phyloP scores from a whole-genome alignment of 2,113 vertebrate genomes.

The Vulpes ferrilata region DNA sequence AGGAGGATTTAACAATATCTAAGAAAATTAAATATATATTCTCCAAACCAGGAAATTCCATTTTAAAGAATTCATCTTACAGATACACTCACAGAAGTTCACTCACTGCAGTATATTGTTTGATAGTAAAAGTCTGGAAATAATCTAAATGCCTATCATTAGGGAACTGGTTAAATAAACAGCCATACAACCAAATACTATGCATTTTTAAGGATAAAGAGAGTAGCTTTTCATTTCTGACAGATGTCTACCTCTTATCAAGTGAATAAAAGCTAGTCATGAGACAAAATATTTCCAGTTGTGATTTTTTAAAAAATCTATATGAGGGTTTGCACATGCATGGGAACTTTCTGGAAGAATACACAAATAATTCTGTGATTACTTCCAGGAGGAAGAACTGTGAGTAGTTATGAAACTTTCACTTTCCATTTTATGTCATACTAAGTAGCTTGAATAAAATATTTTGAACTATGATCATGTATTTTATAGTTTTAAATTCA shows the following conservation, averaged over 20 bases:
- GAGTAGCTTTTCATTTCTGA: constrained; percentile 44
- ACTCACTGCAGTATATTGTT: neutral
- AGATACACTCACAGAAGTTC: neutral
- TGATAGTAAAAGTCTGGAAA: neutral
- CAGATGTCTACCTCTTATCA: constrained; percentile 8
- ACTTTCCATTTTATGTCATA: neutral
- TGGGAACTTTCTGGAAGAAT: constrained; percentile 23
- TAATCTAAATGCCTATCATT: neutral
- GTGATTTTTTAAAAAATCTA: neutral
- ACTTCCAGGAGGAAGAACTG: neutral
- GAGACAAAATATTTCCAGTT: constrained; percentile 36
- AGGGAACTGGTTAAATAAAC: neutral
- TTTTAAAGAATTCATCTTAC: constrained; percentile 28
- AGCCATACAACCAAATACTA: neutral
- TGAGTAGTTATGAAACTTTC: neutral
- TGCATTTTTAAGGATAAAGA: neutral
- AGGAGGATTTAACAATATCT: neutral
- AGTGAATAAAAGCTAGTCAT: constrained; percentile 1
- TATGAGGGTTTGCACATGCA: neutral
- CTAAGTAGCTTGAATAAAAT: neutral
- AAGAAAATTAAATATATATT: constrained; percentile 32
- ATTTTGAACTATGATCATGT: neutral
- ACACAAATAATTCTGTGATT: neutral
- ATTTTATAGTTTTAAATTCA: constrained; percentile 44
- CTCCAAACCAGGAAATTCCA: constrained; percentile 2